Percentiles rank a stretch among this genome's conserved stretches.
phyloP scores from a whole-genome alignment of 2,113 vertebrate species.

The Ictalurus punctatus region DNA sequence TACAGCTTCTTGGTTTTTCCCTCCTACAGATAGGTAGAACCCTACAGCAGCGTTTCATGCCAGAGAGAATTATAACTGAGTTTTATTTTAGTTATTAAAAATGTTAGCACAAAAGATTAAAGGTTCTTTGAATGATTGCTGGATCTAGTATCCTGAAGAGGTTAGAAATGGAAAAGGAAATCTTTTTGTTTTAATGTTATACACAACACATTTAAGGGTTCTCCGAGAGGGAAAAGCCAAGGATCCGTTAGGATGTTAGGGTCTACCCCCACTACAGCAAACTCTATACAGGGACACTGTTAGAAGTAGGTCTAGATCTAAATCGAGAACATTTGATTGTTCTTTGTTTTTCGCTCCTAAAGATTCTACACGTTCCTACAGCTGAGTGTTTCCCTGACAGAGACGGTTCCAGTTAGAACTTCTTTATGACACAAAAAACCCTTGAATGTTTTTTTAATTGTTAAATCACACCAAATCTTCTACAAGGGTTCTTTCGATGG shows the following conservation, averaged over 20 bases:
- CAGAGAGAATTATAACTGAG: neutral
- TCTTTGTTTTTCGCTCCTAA: neutral
- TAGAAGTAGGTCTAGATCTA: neutral
- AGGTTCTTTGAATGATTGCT: neutral
- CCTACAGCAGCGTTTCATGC: neutral
- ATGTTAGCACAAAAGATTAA: neutral
- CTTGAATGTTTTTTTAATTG: neutral
- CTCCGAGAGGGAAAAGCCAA: neutral
- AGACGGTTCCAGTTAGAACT: neutral
- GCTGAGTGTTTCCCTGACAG: neutral
- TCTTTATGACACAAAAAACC: neutral
- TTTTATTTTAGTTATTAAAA: neutral
- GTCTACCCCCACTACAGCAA: neutral
- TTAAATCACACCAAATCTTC: neutral
- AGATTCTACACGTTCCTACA: too few species aligned
- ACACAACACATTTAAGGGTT: neutral
- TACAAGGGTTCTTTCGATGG: neutral
- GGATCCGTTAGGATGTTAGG: neutral
- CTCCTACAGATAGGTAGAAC: neutral
- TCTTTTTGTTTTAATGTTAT: neutral
- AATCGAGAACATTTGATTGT: neutral
- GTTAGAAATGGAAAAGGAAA: neutral
- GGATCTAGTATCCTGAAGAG: neutral
- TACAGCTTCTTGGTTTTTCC: neutral
- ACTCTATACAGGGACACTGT: too few species aligned